Conservation (phyloP, 2,888 invertebrate genomes). For the Ferdinandea cuprea region DNA sequence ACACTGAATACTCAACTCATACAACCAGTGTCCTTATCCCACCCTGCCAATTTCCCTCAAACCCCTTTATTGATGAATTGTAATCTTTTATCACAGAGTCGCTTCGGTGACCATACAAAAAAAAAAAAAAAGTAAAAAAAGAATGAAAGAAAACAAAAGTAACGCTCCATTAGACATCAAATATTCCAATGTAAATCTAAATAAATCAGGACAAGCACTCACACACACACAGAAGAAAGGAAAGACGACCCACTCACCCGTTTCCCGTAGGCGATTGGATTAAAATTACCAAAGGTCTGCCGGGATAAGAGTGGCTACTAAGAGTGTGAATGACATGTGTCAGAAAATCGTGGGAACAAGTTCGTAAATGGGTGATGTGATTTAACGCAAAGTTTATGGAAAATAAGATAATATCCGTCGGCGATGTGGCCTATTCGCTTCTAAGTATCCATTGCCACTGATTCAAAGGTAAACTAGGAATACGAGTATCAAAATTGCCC, state of each 20-base stretch:
- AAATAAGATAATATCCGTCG: background rate
- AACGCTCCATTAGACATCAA: slow-evolving; percentile 67
- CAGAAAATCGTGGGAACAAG: slow-evolving; percentile 31
- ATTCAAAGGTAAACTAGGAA: slow-evolving; percentile 15
- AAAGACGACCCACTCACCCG: slow-evolving; percentile 26
- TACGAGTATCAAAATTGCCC: too few relatives aligned
- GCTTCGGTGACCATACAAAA: slow-evolving; percentile 41
- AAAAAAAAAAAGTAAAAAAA: slow-evolving; percentile 38
- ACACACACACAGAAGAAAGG: background rate
- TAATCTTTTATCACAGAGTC: slow-evolving; percentile 56
- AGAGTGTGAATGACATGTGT: slow-evolving; percentile 22
- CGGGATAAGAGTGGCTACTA: background rate
- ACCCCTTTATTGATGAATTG: slow-evolving; percentile 34
- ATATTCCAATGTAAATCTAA: slow-evolving; percentile 61
- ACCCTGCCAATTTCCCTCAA: too few relatives aligned
- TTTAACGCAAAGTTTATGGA: slow-evolving; percentile 1
- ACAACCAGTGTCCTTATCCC: background rate
- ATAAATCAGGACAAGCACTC: slow-evolving; percentile 49
- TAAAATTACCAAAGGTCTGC: slow-evolving; percentile 47
- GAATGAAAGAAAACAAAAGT: slow-evolving; percentile 35
- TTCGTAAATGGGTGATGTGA: slow-evolving; percentile 1
- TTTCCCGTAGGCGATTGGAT: slow-evolving; percentile 43
- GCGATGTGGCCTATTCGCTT: slow-evolving; percentile 9
- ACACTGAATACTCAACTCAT: slow-evolving; percentile 51
- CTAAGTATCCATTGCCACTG: slow-evolving; percentile 39